Evolutionary conservation across 92 coral and sea anemone species (phyloP).

Genomic region (Epizoanthus illoricatus): DNA sequence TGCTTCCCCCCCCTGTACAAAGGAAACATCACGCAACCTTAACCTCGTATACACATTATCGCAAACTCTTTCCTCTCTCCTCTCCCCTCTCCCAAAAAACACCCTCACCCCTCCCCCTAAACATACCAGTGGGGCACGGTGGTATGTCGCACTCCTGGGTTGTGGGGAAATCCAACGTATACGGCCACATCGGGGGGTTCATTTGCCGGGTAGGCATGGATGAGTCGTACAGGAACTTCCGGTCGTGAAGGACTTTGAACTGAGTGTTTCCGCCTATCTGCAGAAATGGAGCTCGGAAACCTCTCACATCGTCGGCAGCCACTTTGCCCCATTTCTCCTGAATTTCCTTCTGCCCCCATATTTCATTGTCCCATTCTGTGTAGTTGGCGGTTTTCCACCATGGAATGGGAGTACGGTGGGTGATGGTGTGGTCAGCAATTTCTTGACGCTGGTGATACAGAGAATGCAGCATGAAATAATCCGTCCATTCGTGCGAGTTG

Average conservation of each 20-base stretch:
- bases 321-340: conserved; percentile 75
- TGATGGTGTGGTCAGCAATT: conserved; percentile 87
- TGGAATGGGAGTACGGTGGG: conserved; percentile 66
- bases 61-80: neutral
- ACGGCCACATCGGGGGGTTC: conserved; percentile 91
- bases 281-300: conserved; percentile 88
- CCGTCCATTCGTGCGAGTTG: conserved; percentile 85
- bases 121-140: conserved; percentile 90
- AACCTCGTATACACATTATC: too few species aligned
- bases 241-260: conserved; percentile 78
- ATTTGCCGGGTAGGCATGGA: conserved; percentile 77
- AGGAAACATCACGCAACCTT: too few species aligned
- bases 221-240: conserved; percentile 84
- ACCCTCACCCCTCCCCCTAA: neutral
- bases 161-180: conserved; percentile 76
- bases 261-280: conserved; percentile 88
- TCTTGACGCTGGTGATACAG: conserved; percentile 88
- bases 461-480: conserved; percentile 72
- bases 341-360: conserved; percentile 82
- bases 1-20: too few species aligned
- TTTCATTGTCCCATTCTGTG: conserved; percentile 74
- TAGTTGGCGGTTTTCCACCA: conserved; percentile 92
- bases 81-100: neutral
- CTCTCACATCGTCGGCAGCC: conserved; percentile 69
- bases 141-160: conserved; percentile 85